Percentiles rank a stretch among this genome's conserved stretches.
phyloP scores from a whole-genome alignment of 2,888 invertebrate species.

The Lasius platythorax region DNA sequence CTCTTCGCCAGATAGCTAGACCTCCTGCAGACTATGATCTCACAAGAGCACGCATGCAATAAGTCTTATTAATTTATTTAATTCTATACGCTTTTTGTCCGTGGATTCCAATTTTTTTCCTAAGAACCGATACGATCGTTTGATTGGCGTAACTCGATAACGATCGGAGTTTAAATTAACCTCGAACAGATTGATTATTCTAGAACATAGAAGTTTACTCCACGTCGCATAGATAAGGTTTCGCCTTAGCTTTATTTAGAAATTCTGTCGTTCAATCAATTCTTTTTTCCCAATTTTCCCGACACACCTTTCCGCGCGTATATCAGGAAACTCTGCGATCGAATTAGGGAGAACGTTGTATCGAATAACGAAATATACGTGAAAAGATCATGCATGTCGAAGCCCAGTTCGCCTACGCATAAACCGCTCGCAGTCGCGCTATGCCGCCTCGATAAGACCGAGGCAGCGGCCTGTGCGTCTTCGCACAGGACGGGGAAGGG shows the following conservation, averaged over 20 bases:
- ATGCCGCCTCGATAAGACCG: constrained; percentile 69
- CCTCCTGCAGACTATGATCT: not conserved
- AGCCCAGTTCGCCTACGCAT: constrained; percentile 36
- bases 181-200: not conserved
- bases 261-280: not conserved
- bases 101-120: not conserved
- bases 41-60: not conserved
- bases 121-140: no score
- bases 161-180: not conserved
- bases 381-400: constrained; percentile 8
- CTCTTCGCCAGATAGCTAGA: not conserved
- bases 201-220: not conserved
- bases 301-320: not conserved
- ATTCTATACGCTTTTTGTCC: not conserved
- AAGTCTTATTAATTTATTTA: not conserved
- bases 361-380: not conserved
- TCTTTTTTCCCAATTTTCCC: not conserved
- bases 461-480: constrained; percentile 18
- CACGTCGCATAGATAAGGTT: not conserved
- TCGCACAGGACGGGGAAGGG: constrained; percentile 55
- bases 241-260: not conserved
- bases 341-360: not conserved
- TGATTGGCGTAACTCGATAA: not conserved
- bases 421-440: constrained; percentile 59
- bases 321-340: not conserved